phyloP scores from a whole-genome alignment of 2,888 invertebrate species.

The Heliconius aoede region DNA sequence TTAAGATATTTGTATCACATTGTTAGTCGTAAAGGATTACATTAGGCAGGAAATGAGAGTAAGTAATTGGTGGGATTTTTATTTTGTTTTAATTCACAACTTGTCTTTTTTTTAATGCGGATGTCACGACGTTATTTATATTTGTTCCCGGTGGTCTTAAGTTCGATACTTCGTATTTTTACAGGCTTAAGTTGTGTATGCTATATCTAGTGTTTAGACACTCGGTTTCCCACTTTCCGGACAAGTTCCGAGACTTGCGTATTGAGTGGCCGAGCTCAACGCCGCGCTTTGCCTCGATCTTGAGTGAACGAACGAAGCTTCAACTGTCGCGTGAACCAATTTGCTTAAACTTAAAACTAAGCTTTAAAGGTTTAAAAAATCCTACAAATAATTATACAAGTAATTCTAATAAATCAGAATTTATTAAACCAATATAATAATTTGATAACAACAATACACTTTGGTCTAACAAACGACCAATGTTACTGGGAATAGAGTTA shows the following conservation, averaged over 20 bases:
- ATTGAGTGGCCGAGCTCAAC: too few species aligned
- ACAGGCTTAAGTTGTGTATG: too few species aligned
- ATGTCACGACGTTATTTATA: neutral
- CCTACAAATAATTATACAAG: too few species aligned
- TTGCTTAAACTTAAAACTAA: too few species aligned
- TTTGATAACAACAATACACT: neutral
- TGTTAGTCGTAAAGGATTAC: slow-evolving; percentile 33
- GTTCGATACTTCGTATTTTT: neutral
- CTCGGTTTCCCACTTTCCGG: neutral
- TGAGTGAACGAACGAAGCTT: too few species aligned
- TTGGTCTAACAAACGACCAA: neutral
- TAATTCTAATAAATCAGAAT: too few species aligned
- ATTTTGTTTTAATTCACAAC: slow-evolving; percentile 27
- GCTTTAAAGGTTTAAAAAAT: too few species aligned
- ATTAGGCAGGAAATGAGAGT: slow-evolving; percentile 42
- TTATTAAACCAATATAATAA: too few species aligned
- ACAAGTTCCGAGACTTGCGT: neutral
- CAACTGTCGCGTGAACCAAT: too few species aligned
- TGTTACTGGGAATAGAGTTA: neutral
- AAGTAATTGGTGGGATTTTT: slow-evolving; percentile 35
- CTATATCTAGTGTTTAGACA: neutral
- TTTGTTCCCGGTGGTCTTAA: neutral
- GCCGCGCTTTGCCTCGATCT: neutral
- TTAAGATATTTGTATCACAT: slow-evolving; percentile 4
- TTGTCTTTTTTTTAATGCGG: neutral